Base-by-base conservation (phyloP, 2,888 invertebrate genomes). In the Agrochola lota region DNA sequence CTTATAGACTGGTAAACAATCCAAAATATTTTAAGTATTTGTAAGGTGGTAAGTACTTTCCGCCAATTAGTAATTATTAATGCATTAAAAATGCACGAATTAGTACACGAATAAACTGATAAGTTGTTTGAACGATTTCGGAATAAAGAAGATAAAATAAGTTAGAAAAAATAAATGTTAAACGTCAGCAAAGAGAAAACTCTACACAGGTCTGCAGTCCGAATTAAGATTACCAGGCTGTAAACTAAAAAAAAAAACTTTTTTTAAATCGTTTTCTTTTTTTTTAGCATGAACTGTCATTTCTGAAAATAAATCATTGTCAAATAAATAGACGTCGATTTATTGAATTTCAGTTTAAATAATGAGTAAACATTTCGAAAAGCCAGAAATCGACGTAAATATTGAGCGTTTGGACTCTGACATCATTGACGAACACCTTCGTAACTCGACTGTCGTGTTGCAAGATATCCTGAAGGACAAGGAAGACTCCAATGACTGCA, bases 401-500 rank as follows among this genome's bases (percentile, higher is more conserved):
- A 86, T 94, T 43, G 91, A 90, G 74, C 90, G 91, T 74, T 83
- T 93, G 43, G 89, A 92, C 68, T 84, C 90, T 0, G 91, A 93
- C 0, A 89, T 89, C 30, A 91, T 93, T 30, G 91, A 93, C 46
- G 93, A 94, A 67, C 92, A 93, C 74, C 87, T 94, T 74, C 90
- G 91, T 43, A 90, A 92, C 3, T 92, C 94, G 1, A 91, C 94
- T 35, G 90, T 89, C 7, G 91, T 94, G 57, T 85, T 95, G 62
- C 91, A 91, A 23, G 93, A 93, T 49, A 94, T 94, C 75, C 78
- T 94, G 35, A 83, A 87, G 71, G 83, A 86, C 52, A 77, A 78
- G 66, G 86, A 88, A 55, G 89, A 87, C 23, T 84, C 64, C 46
- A 64, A 76, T 55, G 49, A 78, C 17, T 66, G 69, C 62, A 23